Conservation (phyloP, 2,888 invertebrate genomes). For the Iphiclides podalirius region DNA sequence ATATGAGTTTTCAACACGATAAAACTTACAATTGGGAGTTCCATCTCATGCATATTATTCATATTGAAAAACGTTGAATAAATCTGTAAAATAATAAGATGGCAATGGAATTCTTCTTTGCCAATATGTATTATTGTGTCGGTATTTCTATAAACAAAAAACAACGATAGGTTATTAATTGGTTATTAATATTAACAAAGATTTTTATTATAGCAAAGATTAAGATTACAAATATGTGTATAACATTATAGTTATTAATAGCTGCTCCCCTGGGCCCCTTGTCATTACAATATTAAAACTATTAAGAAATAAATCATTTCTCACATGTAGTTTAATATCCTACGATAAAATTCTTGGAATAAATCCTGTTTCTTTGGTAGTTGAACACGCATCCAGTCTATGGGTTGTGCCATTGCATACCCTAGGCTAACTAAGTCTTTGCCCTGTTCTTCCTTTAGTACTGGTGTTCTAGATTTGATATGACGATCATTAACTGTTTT, state of each 20-base stretch:
- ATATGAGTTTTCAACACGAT: neutral
- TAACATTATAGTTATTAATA: too few relatives aligned
- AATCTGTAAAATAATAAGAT: constrained; percentile 84
- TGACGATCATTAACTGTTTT: constrained; percentile 25
- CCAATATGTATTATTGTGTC: constrained; percentile 84
- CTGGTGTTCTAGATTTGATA: constrained; percentile 36
- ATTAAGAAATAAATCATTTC: too few relatives aligned
- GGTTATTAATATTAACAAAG: too few relatives aligned
- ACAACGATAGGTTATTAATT: neutral
- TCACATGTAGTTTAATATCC: constrained; percentile 84
- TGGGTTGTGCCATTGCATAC: constrained; percentile 75
- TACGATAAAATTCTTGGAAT: constrained; percentile 82
- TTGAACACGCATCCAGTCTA: constrained; percentile 82
- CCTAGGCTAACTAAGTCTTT: constrained; percentile 79
- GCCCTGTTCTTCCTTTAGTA: constrained; percentile 51
- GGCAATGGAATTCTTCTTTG: constrained; percentile 84
- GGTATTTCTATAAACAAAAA: constrained; percentile 77
- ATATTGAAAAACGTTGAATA: constrained; percentile 84
- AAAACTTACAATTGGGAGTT: constrained; percentile 56
- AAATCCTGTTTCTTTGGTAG: constrained; percentile 84
- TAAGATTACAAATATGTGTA: too few relatives aligned
- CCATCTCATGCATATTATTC: constrained; percentile 52
- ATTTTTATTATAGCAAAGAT: too few relatives aligned
- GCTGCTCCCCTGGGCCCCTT: too few relatives aligned
- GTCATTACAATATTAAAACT: too few relatives aligned